Conservation (phyloP, 2,113 vertebrate genomes). For the Syrrhaptes paradoxus region DNA sequence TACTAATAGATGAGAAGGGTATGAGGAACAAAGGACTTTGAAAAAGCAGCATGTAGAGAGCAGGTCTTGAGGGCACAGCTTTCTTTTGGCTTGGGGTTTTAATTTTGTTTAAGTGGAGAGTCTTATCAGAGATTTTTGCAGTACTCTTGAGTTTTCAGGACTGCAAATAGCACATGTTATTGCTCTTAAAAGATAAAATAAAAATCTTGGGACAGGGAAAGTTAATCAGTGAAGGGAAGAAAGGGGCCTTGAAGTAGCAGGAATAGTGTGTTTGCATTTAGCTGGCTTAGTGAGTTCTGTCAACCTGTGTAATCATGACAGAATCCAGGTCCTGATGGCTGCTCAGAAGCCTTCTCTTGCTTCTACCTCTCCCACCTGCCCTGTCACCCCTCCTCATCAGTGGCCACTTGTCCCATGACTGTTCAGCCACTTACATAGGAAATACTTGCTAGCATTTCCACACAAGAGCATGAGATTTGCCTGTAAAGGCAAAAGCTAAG, state of each 20-base stretch:
- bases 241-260: not conserved
- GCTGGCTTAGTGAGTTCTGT: not conserved
- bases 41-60: not conserved
- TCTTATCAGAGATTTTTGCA: not conserved
- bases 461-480: not conserved
- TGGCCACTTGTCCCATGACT: not conserved
- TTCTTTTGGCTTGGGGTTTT: not conserved
- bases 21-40: not conserved
- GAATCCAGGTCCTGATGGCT: not conserved
- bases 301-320: not conserved
- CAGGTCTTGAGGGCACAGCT: not conserved
- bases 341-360: not conserved
- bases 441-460: not conserved
- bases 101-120: not conserved
- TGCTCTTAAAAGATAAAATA: slow-evolving; percentile 10
- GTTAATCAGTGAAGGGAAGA: not conserved
- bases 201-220: not conserved
- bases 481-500: not conserved
- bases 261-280: not conserved
- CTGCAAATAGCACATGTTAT: not conserved
- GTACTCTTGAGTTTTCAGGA: not conserved
- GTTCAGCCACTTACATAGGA: not conserved
- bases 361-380: not conserved
- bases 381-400: not conserved
- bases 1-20: not conserved